These are phyloP conservation scores for Grantiella picta DNA, from an alignment of 2,113 vertebrate genomes.

Conservation along the genomic window DNA sequence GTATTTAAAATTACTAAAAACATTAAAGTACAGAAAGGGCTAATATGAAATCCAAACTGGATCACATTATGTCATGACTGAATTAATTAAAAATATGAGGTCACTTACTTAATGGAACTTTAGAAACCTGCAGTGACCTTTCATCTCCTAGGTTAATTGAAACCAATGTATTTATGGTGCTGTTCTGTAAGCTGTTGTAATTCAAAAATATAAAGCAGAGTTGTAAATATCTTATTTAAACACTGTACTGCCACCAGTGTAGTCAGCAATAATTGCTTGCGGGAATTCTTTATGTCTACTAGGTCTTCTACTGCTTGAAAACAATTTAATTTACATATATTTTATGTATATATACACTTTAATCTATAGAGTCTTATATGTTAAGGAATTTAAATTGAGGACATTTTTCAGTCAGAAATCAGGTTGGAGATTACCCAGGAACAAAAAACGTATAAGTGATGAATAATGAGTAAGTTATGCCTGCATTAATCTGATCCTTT, in stretches of 20 bases:
- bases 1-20: not conserved
- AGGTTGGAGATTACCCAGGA: not conserved
- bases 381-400: conserved; percentile 1
- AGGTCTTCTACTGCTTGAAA: conserved; percentile 8
- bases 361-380: not conserved
- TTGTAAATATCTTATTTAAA: conserved; percentile 58
- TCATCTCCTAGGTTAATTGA: conserved; percentile 44
- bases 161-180: conserved; percentile 45
- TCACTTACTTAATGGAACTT: conserved; percentile 24
- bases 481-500: not conserved
- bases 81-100: conserved; percentile 52
- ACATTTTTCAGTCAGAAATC: conserved; percentile 9
- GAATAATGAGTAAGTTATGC: not conserved
- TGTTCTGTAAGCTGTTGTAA: conserved; percentile 26
- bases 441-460: not conserved
- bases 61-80: not conserved
- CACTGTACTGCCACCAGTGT: not conserved
- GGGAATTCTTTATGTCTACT: conserved; percentile 18
- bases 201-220: conserved; percentile 40
- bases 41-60: not conserved
- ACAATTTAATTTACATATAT: conserved; percentile 16
- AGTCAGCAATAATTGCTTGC: conserved; percentile 48
- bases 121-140: conserved; percentile 29
- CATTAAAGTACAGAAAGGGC: not conserved
- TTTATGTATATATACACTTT: not conserved